phyloP scores from a whole-genome alignment of 2,113 vertebrate genomes.

The Leucoraja erinaceus region DNA sequence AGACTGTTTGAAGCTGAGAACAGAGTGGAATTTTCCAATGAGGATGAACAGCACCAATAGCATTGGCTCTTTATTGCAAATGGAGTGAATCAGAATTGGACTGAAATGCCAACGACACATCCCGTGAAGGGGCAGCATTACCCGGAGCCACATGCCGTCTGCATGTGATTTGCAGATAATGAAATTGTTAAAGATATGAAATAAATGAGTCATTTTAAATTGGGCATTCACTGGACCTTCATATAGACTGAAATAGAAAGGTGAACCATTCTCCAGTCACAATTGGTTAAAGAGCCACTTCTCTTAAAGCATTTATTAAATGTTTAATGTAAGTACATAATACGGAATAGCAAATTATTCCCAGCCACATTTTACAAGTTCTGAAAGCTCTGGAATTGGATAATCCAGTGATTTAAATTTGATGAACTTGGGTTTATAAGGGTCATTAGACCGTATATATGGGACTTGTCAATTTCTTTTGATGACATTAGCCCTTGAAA shows the following conservation, averaged over 20 bases:
- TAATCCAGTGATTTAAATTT: constrained; percentile 13
- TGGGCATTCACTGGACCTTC: not conserved
- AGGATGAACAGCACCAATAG: too few species aligned
- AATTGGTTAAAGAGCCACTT: constrained; percentile 12
- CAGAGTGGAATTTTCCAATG: too few species aligned
- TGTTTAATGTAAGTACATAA: not conserved
- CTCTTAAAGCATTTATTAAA: constrained; percentile 11
- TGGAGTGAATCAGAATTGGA: too few species aligned
- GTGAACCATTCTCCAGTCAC: not conserved
- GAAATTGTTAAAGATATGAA: too few species aligned
- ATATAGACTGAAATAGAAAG: not conserved
- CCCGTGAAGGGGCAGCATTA: too few species aligned
- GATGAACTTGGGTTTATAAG: constrained; percentile 5
- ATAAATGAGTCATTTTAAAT: too few species aligned
- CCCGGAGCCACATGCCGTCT: too few species aligned
- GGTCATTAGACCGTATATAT: not conserved
- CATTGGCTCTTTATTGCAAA: too few species aligned
- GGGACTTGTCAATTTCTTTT: not conserved
- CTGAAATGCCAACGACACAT: too few species aligned
- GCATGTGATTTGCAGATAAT: too few species aligned
- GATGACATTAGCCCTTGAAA: not conserved
- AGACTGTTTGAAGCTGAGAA: too few species aligned
- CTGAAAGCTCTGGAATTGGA: not conserved
- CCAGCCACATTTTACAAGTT: not conserved
- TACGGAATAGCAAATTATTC: not conserved